Percentiles rank a stretch among this genome's conserved stretches.
phyloP scores from a whole-genome alignment of 1,140 invertebrate genomes.

The Augochlora pura region DNA sequence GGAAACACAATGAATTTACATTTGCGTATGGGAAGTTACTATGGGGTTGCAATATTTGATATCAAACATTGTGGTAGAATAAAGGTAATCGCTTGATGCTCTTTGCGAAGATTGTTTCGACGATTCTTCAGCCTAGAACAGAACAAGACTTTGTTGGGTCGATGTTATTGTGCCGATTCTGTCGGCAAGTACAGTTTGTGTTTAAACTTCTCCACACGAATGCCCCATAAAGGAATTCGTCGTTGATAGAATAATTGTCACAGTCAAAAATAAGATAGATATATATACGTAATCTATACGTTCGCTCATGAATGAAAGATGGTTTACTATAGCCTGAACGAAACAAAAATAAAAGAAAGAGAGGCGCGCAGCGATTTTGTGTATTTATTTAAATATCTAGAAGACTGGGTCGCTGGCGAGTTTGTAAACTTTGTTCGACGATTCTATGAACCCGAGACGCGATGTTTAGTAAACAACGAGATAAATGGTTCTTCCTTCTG shows the following conservation, averaged over 20 bases:
- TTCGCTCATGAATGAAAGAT: constrained; percentile 41
- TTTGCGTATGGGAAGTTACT: too few species aligned
- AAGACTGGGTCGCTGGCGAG: constrained; percentile 40
- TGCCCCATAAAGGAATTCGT: too few species aligned
- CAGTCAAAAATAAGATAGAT: too few species aligned
- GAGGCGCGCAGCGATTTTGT: constrained; percentile 33
- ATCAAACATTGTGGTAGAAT: too few species aligned
- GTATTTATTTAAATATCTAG: constrained; percentile 49
- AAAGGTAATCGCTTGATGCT: neutral
- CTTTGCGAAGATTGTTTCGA: neutral
- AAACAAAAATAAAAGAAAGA: constrained; percentile 5
- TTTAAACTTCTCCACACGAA: too few species aligned
- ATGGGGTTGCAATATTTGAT: too few species aligned
- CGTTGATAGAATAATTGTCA: too few species aligned
- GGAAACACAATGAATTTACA: too few species aligned
- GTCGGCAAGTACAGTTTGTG: neutral
- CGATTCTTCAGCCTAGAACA: neutral
- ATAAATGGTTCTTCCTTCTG: constrained; percentile 60
- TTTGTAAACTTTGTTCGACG: constrained; percentile 68
- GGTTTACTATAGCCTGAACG: constrained; percentile 29
- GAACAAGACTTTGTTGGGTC: too few species aligned
- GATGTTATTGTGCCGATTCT: too few species aligned
- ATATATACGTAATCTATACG: neutral
- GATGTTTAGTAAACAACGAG: constrained; percentile 73
- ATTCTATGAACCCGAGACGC: constrained; percentile 63